phyloP scores from a whole-genome alignment of 2,113 vertebrate species.

The Psittacara wagleri region DNA sequence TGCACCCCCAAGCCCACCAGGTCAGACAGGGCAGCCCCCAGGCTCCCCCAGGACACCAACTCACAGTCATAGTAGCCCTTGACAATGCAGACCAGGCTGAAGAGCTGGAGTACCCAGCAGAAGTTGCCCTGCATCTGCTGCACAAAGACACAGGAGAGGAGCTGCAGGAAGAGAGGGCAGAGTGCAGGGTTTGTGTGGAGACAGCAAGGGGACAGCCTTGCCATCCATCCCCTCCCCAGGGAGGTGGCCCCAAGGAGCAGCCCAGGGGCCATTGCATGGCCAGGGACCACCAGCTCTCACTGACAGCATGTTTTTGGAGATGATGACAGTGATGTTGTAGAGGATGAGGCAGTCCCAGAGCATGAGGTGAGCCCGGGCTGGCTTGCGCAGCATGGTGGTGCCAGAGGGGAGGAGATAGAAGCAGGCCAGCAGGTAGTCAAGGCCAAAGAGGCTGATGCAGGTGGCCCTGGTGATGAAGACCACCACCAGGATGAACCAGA shows the following conservation, averaged over 20 bases:
- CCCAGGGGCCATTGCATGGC: no score
- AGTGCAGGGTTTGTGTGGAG: no score
- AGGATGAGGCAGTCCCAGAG: conserved; percentile 98
- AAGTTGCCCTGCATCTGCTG: conserved; percentile 88
- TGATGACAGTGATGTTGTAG: conserved; percentile 90
- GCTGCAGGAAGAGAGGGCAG: conserved; percentile 67
- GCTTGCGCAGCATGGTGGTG: conserved; percentile 79
- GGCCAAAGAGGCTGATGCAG: conserved; percentile 90
- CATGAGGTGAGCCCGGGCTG: conserved; percentile 74
- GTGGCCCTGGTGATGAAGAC: conserved; percentile 89
- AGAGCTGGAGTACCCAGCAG: conserved; percentile 98
- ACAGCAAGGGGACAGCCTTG: no score
- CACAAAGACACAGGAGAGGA: conserved; percentile 95
- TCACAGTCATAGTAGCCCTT: conserved; percentile 95
- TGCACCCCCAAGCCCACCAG: fast-evolving
- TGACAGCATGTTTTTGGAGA: conserved; percentile 91
- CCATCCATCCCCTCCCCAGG: not conserved
- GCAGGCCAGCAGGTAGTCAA: conserved; percentile 92
- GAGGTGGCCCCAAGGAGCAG: fast-evolving
- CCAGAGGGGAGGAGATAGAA: conserved; percentile 93
- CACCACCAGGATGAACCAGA: conserved; percentile 91
- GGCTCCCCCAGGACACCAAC: conserved; percentile 21
- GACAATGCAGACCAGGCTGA: conserved; percentile 95
- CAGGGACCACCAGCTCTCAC: conserved; percentile 62
- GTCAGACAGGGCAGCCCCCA: no score